Conservation (phyloP, 35 echinoderm and acorn worm genomes). For the Anneissia japonica region DNA sequence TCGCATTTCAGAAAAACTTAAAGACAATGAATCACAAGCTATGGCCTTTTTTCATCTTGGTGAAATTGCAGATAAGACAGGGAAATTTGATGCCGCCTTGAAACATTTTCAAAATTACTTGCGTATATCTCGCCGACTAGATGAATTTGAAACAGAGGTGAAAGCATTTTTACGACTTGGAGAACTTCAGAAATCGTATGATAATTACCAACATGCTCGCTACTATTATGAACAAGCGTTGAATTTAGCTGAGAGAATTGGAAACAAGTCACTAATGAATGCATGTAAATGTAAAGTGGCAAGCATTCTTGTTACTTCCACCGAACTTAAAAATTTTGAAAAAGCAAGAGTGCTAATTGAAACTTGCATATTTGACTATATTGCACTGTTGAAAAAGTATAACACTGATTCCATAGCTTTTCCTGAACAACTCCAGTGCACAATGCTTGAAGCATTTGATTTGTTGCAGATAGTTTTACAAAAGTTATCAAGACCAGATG, state of each 20-base stretch:
- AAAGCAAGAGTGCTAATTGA: slow-evolving; percentile 45
- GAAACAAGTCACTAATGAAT: slow-evolving; percentile 21
- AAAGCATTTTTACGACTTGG: slow-evolving; percentile 60
- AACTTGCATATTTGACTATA: neutral
- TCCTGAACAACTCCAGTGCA: neutral
- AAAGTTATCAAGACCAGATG: neutral
- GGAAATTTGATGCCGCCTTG: slow-evolving; percentile 38
- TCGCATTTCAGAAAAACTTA: slow-evolving; percentile 58
- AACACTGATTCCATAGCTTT: neutral
- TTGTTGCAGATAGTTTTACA: neutral
- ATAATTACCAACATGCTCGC: slow-evolving; percentile 44
- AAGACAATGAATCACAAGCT: slow-evolving; percentile 60
- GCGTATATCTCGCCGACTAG: slow-evolving; percentile 61
- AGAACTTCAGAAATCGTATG: slow-evolving; percentile 40
- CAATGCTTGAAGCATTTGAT: neutral
- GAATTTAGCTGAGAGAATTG: slow-evolving; percentile 44
- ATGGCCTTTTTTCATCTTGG: slow-evolving; percentile 58
- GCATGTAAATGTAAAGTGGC: slow-evolving; percentile 46
- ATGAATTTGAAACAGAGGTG: slow-evolving; percentile 92
- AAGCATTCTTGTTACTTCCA: slow-evolving; percentile 30
- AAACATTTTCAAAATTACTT: slow-evolving; percentile 66
- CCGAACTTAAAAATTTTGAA: slow-evolving; percentile 41
- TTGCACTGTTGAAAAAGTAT: neutral
- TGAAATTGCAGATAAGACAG: slow-evolving; percentile 48
- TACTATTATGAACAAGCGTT: slow-evolving; percentile 74